Evolutionary conservation across 2,113 vertebrate genomes (phyloP).

Genomic region (Ceratotherium simum): DNA sequence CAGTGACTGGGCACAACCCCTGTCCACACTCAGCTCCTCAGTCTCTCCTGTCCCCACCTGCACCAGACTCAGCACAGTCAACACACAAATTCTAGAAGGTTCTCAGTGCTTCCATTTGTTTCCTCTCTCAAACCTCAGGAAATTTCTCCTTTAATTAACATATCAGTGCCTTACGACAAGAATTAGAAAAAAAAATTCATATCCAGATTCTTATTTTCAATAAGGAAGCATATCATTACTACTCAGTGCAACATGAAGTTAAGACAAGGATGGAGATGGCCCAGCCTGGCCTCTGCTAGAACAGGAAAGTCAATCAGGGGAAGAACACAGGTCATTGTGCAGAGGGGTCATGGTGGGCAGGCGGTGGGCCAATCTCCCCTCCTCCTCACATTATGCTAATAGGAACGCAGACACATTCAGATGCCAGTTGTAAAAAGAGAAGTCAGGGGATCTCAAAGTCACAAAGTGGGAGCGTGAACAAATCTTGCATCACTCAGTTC

Average conservation of each 20-base stretch:
- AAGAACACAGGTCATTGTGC: neutral
- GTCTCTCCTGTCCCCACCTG: no score
- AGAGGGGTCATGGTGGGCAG: fast-evolving
- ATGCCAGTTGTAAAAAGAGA: neutral
- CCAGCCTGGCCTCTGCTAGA: neutral
- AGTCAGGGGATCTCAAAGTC: neutral
- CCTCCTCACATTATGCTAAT: neutral
- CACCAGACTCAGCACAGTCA: neutral
- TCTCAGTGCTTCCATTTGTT: neutral
- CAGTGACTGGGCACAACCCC: neutral
- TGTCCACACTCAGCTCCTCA: fast-evolving
- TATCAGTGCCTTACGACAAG: neutral
- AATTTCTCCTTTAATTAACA: neutral
- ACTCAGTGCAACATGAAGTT: neutral
- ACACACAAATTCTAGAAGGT: neutral
- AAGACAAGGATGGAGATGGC: neutral
- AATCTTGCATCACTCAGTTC: neutral
- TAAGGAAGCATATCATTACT: neutral
- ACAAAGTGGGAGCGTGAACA: neutral
- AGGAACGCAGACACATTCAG: neutral
- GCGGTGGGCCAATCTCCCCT: neutral
- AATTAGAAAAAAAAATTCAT: neutral
- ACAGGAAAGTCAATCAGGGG: neutral
- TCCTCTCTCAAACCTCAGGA: neutral
- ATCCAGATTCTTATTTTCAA: neutral